phyloP scores from a whole-genome alignment of 2,113 vertebrate genomes.

The Taxidea taxus region DNA sequence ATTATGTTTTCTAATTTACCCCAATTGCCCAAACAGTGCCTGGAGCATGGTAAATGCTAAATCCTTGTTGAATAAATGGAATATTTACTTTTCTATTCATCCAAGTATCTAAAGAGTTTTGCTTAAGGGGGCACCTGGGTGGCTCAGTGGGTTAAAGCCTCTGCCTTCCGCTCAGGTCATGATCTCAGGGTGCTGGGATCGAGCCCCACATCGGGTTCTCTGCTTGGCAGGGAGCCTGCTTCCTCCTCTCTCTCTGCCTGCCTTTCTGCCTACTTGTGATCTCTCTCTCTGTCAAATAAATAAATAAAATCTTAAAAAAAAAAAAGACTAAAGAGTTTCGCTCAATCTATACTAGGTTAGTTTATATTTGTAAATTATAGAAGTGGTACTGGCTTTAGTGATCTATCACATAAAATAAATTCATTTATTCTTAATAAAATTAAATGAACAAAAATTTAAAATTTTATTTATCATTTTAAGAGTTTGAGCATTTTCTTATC shows the following conservation, averaged over 20 bases:
- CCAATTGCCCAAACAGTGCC: background rate
- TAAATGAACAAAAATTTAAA: background rate
- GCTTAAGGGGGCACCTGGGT: too few species aligned
- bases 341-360: background rate
- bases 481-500: background rate
- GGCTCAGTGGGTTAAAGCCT: too few species aligned
- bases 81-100: background rate
- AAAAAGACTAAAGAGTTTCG: background rate
- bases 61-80: background rate
- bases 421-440: background rate
- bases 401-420: background rate
- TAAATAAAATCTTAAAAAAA: too few species aligned
- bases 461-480: background rate
- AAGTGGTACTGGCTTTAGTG: background rate
- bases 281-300: too few species aligned
- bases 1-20: background rate
- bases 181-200: too few species aligned
- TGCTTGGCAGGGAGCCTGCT: too few species aligned
- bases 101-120: background rate
- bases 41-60: background rate
- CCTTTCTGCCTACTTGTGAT: too few species aligned
- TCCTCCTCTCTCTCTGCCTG: too few species aligned
- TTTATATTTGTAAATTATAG: background rate
- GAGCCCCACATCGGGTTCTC: too few species aligned
- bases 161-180: too few species aligned